Evolutionary conservation across 2,797 vertebrate genomes (phyloP).

Genomic region (Masticophis lateralis): DNA sequence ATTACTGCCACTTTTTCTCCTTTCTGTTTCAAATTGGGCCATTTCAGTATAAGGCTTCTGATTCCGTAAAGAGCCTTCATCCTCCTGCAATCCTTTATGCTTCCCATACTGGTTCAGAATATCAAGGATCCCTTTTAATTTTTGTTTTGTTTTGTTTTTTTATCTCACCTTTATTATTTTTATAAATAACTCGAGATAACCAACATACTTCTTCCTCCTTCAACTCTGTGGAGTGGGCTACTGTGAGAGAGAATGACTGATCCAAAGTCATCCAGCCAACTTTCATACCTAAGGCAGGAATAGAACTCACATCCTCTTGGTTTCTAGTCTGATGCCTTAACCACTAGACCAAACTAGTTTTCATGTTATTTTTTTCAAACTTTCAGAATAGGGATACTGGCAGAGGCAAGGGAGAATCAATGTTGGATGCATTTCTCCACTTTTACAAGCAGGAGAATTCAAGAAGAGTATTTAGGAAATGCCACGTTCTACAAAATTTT

Average conservation of each 20-base stretch:
- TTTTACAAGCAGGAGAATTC: background rate
- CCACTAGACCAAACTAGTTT: background rate
- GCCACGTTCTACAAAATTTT: background rate
- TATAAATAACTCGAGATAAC: background rate
- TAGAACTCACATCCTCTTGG: too few species aligned
- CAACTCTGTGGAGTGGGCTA: background rate
- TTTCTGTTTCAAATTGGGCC: background rate
- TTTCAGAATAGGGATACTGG: background rate
- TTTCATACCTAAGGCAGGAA: background rate
- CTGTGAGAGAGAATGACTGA: background rate
- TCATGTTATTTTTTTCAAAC: background rate
- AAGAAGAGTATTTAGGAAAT: background rate
- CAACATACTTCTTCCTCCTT: background rate
- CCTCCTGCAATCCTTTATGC: too few species aligned
- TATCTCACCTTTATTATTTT: background rate
- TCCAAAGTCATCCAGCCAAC: background rate
- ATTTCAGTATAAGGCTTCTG: background rate
- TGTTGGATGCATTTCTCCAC: background rate
- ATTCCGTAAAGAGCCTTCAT: background rate
- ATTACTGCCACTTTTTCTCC: constrained; percentile 22
- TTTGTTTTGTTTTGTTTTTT: too few species aligned
- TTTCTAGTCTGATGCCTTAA: background rate
- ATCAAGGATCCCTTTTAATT: background rate
- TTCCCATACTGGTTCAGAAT: background rate
- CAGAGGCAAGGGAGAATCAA: background rate